Base-by-base conservation (phyloP, 2,113 vertebrate genomes). In the Hepsetus odoe region DNA sequence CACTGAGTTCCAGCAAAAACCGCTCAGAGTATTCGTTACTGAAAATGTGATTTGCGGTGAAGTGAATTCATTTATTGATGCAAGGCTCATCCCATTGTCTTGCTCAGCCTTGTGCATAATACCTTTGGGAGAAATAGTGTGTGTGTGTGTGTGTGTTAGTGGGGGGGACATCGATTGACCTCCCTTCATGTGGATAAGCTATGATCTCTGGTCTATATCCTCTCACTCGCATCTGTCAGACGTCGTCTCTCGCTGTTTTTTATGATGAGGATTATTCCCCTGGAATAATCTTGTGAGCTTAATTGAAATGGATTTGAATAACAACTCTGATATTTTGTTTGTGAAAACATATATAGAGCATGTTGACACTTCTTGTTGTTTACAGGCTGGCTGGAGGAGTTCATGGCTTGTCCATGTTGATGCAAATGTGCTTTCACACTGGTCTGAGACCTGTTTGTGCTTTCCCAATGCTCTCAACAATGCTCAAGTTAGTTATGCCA, bases 41-140 rank as follows among this genome's bases (percentile, higher is more conserved):
- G 20, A 18, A 69, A 65, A 70, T 79, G 42, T 53, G 61, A 56
- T 79, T 79, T 70, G 71, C 24, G 35, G 20, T 64, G 4, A 78
- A 77, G 71, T 49, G 2, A 75, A 79, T 83, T 65, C 0, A 83
- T 72, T 55, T 79, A 79, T 79, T 67, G 72, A 76, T 66, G 72
- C 69, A 11, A 66, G 13, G 46, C 66, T 79, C 66, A 59, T 49
- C 68, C 59, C 46, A 42, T 49, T 67, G 77, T 28, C 66, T 76
- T 75, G 38, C 30, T 18, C 24, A 42, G 28, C 44, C 2, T 11
- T 51, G 38, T 12, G 7, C 42, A 74, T 55, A 64, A 65, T 56
- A 59, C 49, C 66, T 66, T 32, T 62, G 49, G 40, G 59, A 76
- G 33, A 1, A 35, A n/a, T n/a, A n/a, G n/a, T n/a, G n/a, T n/a